These are phyloP conservation scores for Chamaetylas fuelleborni DNA, from an alignment of 2,113 vertebrate species.

Conservation along the genomic window DNA sequence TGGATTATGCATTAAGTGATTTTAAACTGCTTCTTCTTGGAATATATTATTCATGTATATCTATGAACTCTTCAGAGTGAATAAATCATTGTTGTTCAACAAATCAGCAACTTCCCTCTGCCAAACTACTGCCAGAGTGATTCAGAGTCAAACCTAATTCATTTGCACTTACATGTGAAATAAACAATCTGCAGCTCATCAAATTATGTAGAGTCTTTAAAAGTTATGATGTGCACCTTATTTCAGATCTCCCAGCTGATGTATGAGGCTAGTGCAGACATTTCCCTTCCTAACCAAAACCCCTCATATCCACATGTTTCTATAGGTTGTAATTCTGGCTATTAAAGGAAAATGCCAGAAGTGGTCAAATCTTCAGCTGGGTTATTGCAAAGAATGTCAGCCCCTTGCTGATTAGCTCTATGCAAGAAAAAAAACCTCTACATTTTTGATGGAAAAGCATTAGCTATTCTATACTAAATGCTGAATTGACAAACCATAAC, in stretches of 20 bases:
- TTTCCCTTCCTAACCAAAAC: not conserved
- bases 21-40: not conserved
- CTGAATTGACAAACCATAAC: not conserved
- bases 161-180: not conserved
- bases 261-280: fast-evolving
- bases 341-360: not conserved
- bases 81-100: not conserved
- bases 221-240: not conserved
- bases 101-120: not conserved
- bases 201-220: not conserved
- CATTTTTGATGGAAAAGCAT: not conserved
- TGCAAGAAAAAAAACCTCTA: not conserved
- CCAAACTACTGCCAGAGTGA: not conserved
- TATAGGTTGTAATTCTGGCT: not conserved
- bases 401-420: not conserved
- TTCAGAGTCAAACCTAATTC: not conserved
- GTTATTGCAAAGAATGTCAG: not conserved
- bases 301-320: not conserved
- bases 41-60: not conserved
- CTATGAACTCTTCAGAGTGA: not conserved
- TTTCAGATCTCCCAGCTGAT: not conserved
- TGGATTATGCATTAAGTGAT: not conserved
- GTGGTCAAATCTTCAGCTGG: not conserved
- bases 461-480: not conserved
- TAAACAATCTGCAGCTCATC: not conserved